Evolutionary conservation across 2,888 invertebrate species (phyloP).

Genomic region (Caenorhabditis plicata): DNA sequence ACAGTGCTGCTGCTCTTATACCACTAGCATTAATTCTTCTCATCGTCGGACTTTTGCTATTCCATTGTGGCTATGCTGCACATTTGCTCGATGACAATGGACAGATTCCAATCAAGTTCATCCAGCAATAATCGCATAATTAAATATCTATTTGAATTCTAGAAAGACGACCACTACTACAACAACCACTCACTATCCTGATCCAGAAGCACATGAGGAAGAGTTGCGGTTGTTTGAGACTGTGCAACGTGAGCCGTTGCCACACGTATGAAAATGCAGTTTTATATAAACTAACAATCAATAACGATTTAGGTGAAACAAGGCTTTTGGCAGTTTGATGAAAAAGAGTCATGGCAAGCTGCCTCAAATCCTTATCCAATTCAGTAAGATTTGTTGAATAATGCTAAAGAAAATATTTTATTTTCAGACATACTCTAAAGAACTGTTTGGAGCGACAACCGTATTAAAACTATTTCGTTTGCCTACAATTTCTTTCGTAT

Average conservation of each 20-base stretch:
- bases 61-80: constrained; percentile 66
- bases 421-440: constrained; percentile 58
- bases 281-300: not conserved
- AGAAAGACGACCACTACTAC: constrained; percentile 48
- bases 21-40: constrained; percentile 63
- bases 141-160: not conserved
- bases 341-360: constrained; percentile 62
- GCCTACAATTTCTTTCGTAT: constrained; percentile 2
- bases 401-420: not conserved
- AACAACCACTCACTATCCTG: constrained; percentile 40
- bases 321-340: constrained; percentile 65
- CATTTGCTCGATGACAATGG: constrained; percentile 62
- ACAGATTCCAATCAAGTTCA: constrained; percentile 53
- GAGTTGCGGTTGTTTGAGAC: constrained; percentile 45
- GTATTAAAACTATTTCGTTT: constrained; percentile 32
- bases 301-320: constrained; percentile 36
- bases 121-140: not conserved
- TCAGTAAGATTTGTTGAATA: constrained; percentile 48
- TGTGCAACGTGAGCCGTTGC: constrained; percentile 32
- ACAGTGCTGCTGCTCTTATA: constrained; percentile 56
- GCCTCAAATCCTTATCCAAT: constrained; percentile 64
- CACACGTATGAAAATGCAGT: constrained; percentile 18
- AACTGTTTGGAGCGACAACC: constrained; percentile 58
- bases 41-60: constrained; percentile 61
- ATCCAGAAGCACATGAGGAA: constrained; percentile 51